Percentiles rank a stretch among this genome's conserved stretches.
phyloP scores from a whole-genome alignment of 35 echinoderm and acorn worm species.

The Hemicentrotus pulcherrimus region DNA sequence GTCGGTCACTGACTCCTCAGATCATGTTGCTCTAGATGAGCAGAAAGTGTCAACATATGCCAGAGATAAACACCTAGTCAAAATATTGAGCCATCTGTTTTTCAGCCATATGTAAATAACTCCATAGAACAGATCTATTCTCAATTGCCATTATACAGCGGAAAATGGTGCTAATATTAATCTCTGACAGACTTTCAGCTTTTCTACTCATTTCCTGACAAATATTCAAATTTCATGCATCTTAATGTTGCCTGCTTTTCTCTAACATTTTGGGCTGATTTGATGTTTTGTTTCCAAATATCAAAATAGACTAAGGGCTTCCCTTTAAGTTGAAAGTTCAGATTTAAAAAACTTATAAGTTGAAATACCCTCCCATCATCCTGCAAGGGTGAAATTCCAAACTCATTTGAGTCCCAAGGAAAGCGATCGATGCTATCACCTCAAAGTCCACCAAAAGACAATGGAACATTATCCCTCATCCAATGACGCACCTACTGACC shows the following conservation, averaged over 20 bases:
- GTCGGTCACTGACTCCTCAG: neutral
- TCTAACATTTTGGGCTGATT: no score
- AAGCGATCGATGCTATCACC: neutral
- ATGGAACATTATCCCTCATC: neutral
- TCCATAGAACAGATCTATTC: neutral
- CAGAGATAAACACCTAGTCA: constrained; percentile 5
- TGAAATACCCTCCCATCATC: neutral
- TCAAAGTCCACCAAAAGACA: neutral
- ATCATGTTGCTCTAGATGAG: constrained; percentile 10
- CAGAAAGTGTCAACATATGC: constrained; percentile 1
- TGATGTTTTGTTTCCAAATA: no score
- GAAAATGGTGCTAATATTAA: no score
- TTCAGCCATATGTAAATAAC: neutral
- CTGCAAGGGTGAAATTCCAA: neutral
- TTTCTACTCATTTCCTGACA: no score
- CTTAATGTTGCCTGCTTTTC: no score
- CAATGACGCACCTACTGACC: neutral
- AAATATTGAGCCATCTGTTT: constrained; percentile 10
- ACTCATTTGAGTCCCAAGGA: neutral
- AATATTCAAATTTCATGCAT: no score
- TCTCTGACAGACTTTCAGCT: no score
- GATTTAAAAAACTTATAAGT: neutral
- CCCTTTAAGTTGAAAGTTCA: neutral
- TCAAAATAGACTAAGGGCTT: no score
- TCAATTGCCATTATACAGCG: neutral